Evolutionary conservation across 1,140 invertebrate species (phyloP).

Genomic region (Drosophila pruinosa): DNA sequence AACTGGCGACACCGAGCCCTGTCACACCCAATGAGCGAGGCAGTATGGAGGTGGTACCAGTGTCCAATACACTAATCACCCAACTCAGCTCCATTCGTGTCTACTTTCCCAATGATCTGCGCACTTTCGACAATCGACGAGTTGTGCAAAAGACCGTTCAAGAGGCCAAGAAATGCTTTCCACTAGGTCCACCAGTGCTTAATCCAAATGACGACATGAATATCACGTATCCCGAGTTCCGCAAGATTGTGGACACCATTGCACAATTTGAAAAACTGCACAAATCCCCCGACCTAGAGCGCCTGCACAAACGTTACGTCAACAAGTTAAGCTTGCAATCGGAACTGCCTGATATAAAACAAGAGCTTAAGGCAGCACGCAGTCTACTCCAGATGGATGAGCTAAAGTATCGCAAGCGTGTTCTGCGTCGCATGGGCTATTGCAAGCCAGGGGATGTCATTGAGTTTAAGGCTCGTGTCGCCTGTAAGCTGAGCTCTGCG

Average conservation of each 20-base stretch:
- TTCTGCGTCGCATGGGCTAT: conserved; percentile 95
- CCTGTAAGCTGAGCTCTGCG: conserved; percentile 98
- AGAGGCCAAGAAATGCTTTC: conserved; percentile 95
- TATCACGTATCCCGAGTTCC: conserved; percentile 93
- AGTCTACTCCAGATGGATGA: conserved; percentile 98
- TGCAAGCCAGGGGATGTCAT: conserved; percentile 97
- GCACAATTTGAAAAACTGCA: conserved; percentile 92
- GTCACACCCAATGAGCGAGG: conserved; percentile 83
- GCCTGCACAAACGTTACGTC: conserved; percentile 89
- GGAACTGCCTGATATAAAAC: conserved; percentile 86
- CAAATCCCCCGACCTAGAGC: conserved; percentile 88
- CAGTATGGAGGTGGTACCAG: conserved; percentile 93
- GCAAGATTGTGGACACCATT: conserved; percentile 91
- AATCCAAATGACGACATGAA: conserved; percentile 98
- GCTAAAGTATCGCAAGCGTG: conserved; percentile 96
- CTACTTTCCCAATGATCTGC: conserved; percentile 95
- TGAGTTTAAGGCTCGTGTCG: conserved; percentile 98
- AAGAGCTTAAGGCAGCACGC: conserved; percentile 93
- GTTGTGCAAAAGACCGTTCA: conserved; percentile 94
- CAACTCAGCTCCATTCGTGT: conserved; percentile 95
- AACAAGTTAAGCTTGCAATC: conserved; percentile 87
- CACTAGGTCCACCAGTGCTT: conserved; percentile 92
- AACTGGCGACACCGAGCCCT: conserved; percentile 87
- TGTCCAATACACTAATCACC: conserved; percentile 91
- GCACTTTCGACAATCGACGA: conserved; percentile 91